Evolutionary conservation across 2,113 vertebrate species (phyloP).

Genomic region (Paraplagusia blochii): DNA sequence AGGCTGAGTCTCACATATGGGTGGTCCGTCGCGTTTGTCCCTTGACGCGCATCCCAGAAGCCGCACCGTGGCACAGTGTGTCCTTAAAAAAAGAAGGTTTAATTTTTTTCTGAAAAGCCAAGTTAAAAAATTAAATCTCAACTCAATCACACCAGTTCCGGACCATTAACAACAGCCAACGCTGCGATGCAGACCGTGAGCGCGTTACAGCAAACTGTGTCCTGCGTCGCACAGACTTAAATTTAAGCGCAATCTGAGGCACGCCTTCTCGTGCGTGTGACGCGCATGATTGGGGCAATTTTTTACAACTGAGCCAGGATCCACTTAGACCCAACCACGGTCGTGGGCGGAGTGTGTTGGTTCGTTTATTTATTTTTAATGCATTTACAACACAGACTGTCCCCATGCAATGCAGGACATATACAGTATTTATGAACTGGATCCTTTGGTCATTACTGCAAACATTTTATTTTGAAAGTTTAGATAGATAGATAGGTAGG

Average conservation of each 20-base stretch:
- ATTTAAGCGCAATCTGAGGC: constrained; percentile 58
- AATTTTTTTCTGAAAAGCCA: not conserved
- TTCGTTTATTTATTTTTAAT: not conserved
- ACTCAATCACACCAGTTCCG: not conserved
- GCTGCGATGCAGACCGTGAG: not conserved
- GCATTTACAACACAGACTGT: too few relatives aligned
- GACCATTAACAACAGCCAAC: not conserved
- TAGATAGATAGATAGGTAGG: too few relatives aligned
- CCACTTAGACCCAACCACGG: constrained; percentile 11
- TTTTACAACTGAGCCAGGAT: constrained; percentile 54
- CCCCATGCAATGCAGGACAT: too few relatives aligned
- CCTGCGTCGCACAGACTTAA: constrained; percentile 31
- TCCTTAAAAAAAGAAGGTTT: not conserved
- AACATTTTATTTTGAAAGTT: too few relatives aligned
- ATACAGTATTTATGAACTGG: too few relatives aligned
- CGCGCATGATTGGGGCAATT: constrained; percentile 60
- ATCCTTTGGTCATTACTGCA: too few relatives aligned
- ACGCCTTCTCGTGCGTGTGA: constrained; percentile 62
- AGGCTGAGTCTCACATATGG: not conserved
- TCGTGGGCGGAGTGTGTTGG: constrained; percentile 12
- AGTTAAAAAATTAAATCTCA: not conserved
- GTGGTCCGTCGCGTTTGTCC: not conserved
- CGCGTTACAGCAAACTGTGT: constrained; percentile 21
- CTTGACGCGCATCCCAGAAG: constrained; percentile 33
- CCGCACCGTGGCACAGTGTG: constrained; percentile 40